Conservation (phyloP, 2,888 invertebrate species). For the Drosophila imparisetae region DNA sequence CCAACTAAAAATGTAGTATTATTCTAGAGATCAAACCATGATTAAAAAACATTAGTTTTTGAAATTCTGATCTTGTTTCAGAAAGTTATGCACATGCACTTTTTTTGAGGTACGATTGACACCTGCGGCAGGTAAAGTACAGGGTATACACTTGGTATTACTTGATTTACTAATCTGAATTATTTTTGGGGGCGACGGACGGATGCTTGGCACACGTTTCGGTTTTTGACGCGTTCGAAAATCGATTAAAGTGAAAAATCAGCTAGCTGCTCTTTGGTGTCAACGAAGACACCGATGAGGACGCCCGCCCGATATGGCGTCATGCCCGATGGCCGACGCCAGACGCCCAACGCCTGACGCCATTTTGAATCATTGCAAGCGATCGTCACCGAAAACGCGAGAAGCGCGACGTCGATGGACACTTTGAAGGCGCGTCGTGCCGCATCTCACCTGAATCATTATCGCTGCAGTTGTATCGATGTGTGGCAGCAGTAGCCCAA, state of each 20-base stretch:
- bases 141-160: constrained; percentile 6
- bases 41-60: background rate
- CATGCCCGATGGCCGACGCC: constrained; percentile 40
- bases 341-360: constrained; percentile 29
- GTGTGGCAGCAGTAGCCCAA: constrained; percentile 57
- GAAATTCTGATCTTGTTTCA: background rate
- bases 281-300: constrained; percentile 31
- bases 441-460: constrained; percentile 71
- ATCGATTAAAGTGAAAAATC: constrained; percentile 63
- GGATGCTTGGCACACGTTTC: constrained; percentile 69
- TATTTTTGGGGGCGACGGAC: constrained; percentile 28
- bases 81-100: background rate
- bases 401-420: constrained; percentile 58
- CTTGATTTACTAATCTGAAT: background rate
- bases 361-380: constrained; percentile 57
- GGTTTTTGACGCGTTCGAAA: constrained; percentile 18
- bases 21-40: background rate
- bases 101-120: background rate
- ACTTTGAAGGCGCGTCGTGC: constrained; percentile 67
- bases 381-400: constrained; percentile 42
- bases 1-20: background rate
- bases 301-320: constrained; percentile 47
- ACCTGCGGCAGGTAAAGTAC: background rate
- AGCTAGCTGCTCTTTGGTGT: constrained; percentile 27
- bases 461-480: constrained; percentile 2